Percentiles rank a stretch among this genome's conserved stretches.
These are phyloP conservation scores for Caenorhabditis elegans DNA, from an alignment of 1,140 invertebrate genomes.

Conservation along the genomic window WBcel235 BX284603.4:2615001-2615500, in stretches of 20 bases:
- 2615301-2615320: too few relatives aligned
- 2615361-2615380: too few relatives aligned
- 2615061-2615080: background rate
- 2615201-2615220: conserved; percentile 47
- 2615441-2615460: too few relatives aligned
- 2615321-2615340: too few relatives aligned
- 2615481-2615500: too few relatives aligned
- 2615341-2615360: too few relatives aligned
- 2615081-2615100: conserved; percentile 5
- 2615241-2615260: conserved; percentile 76
- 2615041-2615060: background rate
- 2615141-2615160: background rate
- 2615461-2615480: too few relatives aligned
- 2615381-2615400: too few relatives aligned
- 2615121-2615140: conserved; percentile 28
- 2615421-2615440: too few relatives aligned
- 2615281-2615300: too few relatives aligned
- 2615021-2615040: background rate
- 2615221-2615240: conserved; percentile 79
- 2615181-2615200: conserved; percentile 42
- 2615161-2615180: conserved; percentile 25
- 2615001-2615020: conserved; percentile 13
- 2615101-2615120: conserved; percentile 38
- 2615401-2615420: too few relatives aligned
- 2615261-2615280: too few relatives aligned